Base-by-base conservation (phyloP, 2,888 invertebrate genomes). In the Lasioglossum malachurum region DNA sequence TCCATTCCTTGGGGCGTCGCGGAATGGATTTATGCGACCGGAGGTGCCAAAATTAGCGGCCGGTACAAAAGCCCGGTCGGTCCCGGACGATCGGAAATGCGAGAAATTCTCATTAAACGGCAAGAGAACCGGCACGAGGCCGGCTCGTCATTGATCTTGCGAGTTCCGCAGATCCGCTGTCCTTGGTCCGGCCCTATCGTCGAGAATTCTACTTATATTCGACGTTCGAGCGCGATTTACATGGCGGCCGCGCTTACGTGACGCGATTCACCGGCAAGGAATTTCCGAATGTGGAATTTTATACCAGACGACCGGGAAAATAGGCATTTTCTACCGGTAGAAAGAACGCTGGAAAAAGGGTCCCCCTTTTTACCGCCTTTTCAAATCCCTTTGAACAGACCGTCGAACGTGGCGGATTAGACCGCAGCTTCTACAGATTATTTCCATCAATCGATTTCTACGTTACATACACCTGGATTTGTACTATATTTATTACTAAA, bases 41-140 rank as follows among this genome's bases (percentile, higher is more conserved):
- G 44, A 23, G 57, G 76, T 27, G 78, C 69, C 75, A 46, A 74
- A 86, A 86, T 87, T 80, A 82, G 79, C 71, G 83, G 41, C 69
- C 57, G 78, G 81, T 85, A 90, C 88, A 88, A 87, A 82, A 87
- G 78, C 79, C 67, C 71, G 69, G 69, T 69, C 71, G 80, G 44
- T 79, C 46, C 75, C 60, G 41, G 53, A 46, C 76, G 87, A 80
- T 86, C 53, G 83, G 88, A 93, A 94, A 93, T 94, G 92, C 90
- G 89, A 93, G 92, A 93, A 94, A 94, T 94, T 94, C 89, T 93
- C 93, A 94, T 94, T 93, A 94, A 72, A 84, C 73, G 76, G 38
- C 23, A n/a, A 60, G 71, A 27, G 60, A 35, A 19, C 38, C 49
- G 78, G 27, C 41, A n/a, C 73, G 80, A 78, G 77, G 69, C 53